phyloP scores from a whole-genome alignment of 1,140 invertebrate genomes.

The Camponotus floridanus region DNA sequence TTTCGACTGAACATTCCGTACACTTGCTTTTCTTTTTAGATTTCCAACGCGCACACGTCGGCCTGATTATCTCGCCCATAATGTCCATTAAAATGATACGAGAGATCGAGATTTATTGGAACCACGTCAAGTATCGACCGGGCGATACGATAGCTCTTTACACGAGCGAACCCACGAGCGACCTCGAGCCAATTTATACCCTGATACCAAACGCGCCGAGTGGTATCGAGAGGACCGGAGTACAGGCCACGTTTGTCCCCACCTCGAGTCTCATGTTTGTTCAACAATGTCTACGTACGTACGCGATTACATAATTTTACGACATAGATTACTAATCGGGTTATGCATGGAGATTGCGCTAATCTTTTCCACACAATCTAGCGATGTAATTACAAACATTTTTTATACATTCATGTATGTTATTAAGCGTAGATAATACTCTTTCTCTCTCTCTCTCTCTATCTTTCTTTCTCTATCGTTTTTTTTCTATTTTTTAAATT shows the following conservation, averaged over 20 bases:
- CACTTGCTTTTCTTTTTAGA: slow-evolving; percentile 56
- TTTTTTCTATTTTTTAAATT: not conserved
- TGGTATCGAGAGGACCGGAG: slow-evolving; percentile 74
- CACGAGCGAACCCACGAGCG: slow-evolving; percentile 54
- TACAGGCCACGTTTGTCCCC: slow-evolving; percentile 72
- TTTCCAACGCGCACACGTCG: slow-evolving; percentile 67
- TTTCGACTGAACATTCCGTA: not conserved
- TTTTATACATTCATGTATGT: not conserved
- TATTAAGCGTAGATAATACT: not conserved
- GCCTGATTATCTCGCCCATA: slow-evolving; percentile 76
- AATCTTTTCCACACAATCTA: not conserved
- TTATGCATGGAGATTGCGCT: not conserved
- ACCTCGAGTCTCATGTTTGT: slow-evolving; percentile 72
- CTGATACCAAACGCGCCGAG: slow-evolving; percentile 62
- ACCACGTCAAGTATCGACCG: slow-evolving; percentile 67
- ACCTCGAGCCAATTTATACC: slow-evolving; percentile 64
- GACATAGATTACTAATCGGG: not conserved
- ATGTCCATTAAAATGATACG: slow-evolving; percentile 67
- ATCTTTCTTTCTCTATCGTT: not conserved
- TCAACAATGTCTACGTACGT: slow-evolving; percentile 75
- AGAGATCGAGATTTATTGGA: slow-evolving; percentile 80
- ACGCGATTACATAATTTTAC: slow-evolving; percentile 16
- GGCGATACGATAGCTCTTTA: slow-evolving; percentile 75
- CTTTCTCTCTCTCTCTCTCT: too few species aligned
- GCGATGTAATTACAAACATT: too few species aligned